phyloP scores from a whole-genome alignment of 2,888 invertebrate genomes.

The Celastrina argiolus region DNA sequence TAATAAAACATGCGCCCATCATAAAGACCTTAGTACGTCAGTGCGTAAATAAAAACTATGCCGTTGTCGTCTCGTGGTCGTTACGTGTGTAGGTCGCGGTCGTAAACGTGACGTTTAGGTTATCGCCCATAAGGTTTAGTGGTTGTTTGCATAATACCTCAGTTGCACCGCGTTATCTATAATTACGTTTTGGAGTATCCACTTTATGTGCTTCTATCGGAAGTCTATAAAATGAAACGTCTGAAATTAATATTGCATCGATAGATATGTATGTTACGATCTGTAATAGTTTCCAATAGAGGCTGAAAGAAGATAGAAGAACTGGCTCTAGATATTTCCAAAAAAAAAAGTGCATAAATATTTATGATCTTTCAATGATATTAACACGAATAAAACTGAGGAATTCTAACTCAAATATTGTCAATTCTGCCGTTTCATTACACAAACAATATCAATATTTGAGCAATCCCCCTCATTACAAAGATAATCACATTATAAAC shows the following conservation, averaged over 20 bases:
- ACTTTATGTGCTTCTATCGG: conserved; percentile 4
- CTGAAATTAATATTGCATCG: not conserved
- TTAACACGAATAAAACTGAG: not conserved
- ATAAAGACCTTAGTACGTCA: not conserved
- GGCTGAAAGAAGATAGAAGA: no score
- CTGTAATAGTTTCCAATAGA: no score
- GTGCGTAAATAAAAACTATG: conserved; percentile 20
- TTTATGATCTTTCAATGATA: no score
- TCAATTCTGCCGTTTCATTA: conserved; percentile 51
- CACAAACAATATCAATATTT: conserved; percentile 58
- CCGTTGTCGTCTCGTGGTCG: conserved; percentile 28
- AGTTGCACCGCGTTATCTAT: conserved; percentile 32
- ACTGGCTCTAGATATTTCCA: not conserved
- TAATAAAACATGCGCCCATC: conserved; percentile 3
- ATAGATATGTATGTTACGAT: no score
- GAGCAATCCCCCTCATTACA: conserved; percentile 50
- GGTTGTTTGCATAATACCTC: conserved; percentile 45
- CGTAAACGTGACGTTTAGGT: conserved; percentile 41
- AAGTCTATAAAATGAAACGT: conserved; percentile 1
- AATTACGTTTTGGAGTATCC: conserved; percentile 25
- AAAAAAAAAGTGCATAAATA: not conserved
- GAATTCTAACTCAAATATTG: conserved; percentile 7
- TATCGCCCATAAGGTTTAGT: conserved; percentile 46
- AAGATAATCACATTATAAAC: conserved; percentile 58
- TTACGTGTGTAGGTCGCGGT: conserved; percentile 38